A percentile compares a stretch with the other conserved stretches of the same genome.
Conservation (phyloP, 2,113 vertebrate species). For the Synodontis membranacea region DNA sequence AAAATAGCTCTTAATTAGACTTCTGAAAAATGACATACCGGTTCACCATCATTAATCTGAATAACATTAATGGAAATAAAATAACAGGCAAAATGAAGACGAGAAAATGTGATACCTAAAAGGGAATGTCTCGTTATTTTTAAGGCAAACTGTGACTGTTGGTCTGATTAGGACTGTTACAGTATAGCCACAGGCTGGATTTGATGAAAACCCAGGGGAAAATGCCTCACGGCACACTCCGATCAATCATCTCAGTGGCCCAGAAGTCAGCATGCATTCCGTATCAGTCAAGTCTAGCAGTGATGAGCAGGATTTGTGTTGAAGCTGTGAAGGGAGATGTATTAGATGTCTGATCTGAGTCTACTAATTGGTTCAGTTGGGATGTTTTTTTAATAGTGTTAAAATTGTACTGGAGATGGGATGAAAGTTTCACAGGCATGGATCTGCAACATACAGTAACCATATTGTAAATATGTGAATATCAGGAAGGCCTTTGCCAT, state of each 20-base stretch:
- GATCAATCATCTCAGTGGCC: background rate
- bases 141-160: background rate
- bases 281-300: background rate
- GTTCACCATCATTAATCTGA: background rate
- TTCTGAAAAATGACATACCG: background rate
- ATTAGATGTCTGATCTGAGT: background rate
- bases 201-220: background rate
- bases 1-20: background rate
- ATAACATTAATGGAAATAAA: background rate
- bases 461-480: background rate
- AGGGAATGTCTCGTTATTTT: background rate
- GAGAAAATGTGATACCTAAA: background rate
- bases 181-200: background rate
- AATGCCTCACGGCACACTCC: background rate
- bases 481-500: too few species aligned
- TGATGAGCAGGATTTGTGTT: background rate
- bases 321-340: background rate
- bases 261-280: background rate
- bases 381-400: slow-evolving; percentile 2
- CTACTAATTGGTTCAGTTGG: background rate
- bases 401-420: background rate
- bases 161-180: background rate
- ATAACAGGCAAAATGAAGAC: background rate
- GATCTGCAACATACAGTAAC: background rate
- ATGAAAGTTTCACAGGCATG: background rate